Evolutionary conservation across 2,797 vertebrate genomes (phyloP), one percentile per base, ranked within the genome.

Genomic region (Mormyrops attenuatus): DNA sequence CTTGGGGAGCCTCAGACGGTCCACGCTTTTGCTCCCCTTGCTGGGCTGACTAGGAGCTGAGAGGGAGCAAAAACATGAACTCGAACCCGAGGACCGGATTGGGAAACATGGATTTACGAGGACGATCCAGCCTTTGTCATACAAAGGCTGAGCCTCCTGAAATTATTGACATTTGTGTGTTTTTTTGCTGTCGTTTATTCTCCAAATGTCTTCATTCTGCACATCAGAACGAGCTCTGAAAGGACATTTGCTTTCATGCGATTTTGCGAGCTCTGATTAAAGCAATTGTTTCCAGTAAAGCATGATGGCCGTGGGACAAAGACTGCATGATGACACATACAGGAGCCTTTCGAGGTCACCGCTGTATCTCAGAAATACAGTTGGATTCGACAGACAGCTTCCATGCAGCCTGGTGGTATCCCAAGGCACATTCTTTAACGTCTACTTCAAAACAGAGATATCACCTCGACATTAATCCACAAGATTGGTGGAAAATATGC

Each of bases 311-410:
- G 9, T 50, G 15, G 85, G 17, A 73, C 84, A 73, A 63, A 26
- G 38, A 7, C 53, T 73, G 89, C 49, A 66, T 89, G 80, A 89
- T 30, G 57, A 66, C 20, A 47, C 41, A 60, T 38, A 44, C 30
- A 41, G 52, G 66, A 57, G 15, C n/a, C n/a, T 20, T 30, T 88
- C 15, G 26, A 85, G 87, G 80, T 86, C 20, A 34, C 22, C 0
- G 13, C 52, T 90, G 89, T 88, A 80, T 60, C 50, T 5, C 15
- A 53, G 69, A 80, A 88, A 90, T 88, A 85, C 77, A 63, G 66
- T 49, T 89, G 53, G 47, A 57, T 41, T 63, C 38, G 44, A 60
- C 87, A 30, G 41, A 53, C 22, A 17, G 77, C 57, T 90, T 90
- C 53, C 53, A 66, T 63, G 38, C 87, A 88, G n/a, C 87, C 53